These are phyloP conservation scores for Acrocephalus scirpaceus DNA, from an alignment of 2,797 vertebrate species.

Conservation along the genomic window DNA sequence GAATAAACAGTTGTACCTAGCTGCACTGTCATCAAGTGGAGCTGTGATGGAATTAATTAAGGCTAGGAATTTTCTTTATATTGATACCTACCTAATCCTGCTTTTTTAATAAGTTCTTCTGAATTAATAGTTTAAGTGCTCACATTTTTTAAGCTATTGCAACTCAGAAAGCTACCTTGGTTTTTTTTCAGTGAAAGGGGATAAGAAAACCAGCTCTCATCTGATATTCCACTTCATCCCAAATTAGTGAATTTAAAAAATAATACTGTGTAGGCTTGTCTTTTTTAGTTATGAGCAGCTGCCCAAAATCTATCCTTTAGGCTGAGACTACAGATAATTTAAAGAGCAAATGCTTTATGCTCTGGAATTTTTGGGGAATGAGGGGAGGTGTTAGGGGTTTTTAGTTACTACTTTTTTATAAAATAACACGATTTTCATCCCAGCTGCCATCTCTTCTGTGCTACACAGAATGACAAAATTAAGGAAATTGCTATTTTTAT, in stretches of 20 bases:
- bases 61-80: background rate
- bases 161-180: background rate
- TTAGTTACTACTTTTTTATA: background rate
- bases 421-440: background rate
- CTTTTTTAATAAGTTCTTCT: background rate
- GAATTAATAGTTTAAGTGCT: background rate
- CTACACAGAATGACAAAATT: background rate
- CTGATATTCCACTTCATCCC: background rate
- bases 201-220: background rate
- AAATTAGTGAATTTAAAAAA: background rate
- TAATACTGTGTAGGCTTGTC: background rate
- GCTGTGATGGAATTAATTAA: background rate
- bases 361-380: background rate
- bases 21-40: background rate
- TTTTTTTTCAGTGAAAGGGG: background rate
- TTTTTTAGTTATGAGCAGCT: background rate
- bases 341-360: background rate
- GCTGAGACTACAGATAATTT: background rate
- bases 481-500: background rate
- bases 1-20: background rate
- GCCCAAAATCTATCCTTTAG: background rate
- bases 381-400: rapidly evolving
- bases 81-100: background rate
- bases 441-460: background rate
- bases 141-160: background rate